A percentile compares a stretch with the other conserved stretches of the same genome.
Evolutionary conservation across 37 sponge, comb jelly and placozoan species (phyloP).

Genomic region (Hormiphora californensis): DNA sequence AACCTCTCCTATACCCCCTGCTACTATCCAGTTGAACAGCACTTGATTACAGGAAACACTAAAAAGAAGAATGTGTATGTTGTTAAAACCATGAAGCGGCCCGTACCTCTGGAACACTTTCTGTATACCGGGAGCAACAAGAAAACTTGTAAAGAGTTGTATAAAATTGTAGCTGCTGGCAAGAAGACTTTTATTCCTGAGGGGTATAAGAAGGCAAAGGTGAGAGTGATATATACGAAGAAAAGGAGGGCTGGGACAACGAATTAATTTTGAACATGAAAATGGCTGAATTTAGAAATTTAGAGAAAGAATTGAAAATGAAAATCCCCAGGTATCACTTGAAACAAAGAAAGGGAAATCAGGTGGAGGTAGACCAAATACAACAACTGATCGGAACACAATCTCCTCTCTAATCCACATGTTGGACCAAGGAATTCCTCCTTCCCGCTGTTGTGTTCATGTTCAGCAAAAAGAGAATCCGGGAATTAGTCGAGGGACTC

Average conservation of each 20-base stretch:
- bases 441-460: slow-evolving; percentile 93
- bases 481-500: slow-evolving; percentile 74
- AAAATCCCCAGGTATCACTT: too few relatives aligned
- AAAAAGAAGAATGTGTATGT: slow-evolving; percentile 85
- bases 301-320: too few relatives aligned
- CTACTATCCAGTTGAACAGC: neutral
- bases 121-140: slow-evolving; percentile 93
- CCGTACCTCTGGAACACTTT: slow-evolving; percentile 90
- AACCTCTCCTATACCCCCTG: neutral
- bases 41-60: slow-evolving; percentile 76
- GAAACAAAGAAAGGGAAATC: slow-evolving; percentile 6
- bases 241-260: neutral
- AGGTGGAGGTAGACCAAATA: neutral
- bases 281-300: neutral
- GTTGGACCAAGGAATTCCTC: slow-evolving; percentile 58
- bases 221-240: neutral
- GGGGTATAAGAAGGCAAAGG: slow-evolving; percentile 44
- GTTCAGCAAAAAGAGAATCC: slow-evolving; percentile 80
- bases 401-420: neutral
- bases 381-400: neutral
- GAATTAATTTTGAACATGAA: neutral
- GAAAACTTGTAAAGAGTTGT: slow-evolving; percentile 83
- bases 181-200: slow-evolving; percentile 55
- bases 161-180: slow-evolving; percentile 73
- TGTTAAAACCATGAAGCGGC: slow-evolving; percentile 80